Evolutionary conservation across 92 coral and sea anemone species (phyloP).

Genomic region (Umimayanthus kanabou): DNA sequence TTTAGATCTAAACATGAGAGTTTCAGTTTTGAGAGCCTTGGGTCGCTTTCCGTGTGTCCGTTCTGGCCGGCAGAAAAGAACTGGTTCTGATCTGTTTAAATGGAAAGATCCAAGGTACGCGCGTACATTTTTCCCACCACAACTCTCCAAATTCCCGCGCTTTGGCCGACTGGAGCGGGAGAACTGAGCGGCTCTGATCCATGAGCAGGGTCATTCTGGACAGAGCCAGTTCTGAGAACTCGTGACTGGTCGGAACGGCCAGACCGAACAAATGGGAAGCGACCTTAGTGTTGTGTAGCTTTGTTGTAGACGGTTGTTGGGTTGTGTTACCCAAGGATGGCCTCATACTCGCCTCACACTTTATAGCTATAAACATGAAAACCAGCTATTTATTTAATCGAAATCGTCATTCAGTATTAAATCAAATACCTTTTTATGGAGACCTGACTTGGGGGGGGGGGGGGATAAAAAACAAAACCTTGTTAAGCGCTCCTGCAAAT

Average conservation of each 20-base stretch:
- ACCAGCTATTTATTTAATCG: not conserved
- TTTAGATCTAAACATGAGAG: not conserved
- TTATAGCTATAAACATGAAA: not conserved
- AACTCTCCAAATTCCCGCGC: too few species aligned
- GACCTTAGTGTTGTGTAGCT: too few species aligned
- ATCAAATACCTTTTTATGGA: not conserved
- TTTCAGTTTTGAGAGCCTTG: not conserved
- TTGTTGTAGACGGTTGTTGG: not conserved
- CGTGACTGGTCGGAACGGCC: too few species aligned
- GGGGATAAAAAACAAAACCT: not conserved
- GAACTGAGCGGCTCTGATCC: too few species aligned
- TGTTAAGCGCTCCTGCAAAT: not conserved
- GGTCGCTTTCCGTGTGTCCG: too few species aligned
- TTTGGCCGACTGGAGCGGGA: too few species aligned
- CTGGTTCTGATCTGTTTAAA: too few species aligned
- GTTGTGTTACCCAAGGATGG: not conserved
- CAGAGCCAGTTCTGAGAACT: too few species aligned
- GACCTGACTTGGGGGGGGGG: not conserved
- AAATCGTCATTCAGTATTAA: not conserved
- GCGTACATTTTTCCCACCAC: too few species aligned
- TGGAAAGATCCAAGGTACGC: too few species aligned
- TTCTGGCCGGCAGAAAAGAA: too few species aligned
- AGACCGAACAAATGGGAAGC: not conserved
- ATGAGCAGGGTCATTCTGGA: too few species aligned
- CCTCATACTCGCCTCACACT: not conserved